Conservation (phyloP, 2,797 vertebrate species). For the Apodemus agrarius region DNA sequence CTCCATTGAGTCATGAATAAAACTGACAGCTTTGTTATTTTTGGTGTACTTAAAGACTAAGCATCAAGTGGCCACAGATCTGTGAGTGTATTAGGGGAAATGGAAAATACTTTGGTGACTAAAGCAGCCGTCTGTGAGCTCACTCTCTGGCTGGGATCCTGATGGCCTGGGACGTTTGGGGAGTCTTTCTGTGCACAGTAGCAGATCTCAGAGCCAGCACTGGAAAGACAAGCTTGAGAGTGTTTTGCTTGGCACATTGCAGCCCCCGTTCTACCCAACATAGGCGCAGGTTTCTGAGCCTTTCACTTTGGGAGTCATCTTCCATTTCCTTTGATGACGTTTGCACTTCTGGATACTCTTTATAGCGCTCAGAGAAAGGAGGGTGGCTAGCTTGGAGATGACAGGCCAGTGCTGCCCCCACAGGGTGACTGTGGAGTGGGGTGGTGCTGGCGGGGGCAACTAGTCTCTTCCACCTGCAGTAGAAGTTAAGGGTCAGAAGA, state of each 20-base stretch:
- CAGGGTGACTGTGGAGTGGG: not conserved
- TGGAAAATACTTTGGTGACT: constrained; percentile 86
- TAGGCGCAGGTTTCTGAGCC: constrained; percentile 80
- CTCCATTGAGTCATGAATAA: constrained; percentile 68
- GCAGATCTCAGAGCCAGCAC: constrained; percentile 85
- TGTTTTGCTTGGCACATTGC: constrained; percentile 88
- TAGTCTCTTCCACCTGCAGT: not conserved
- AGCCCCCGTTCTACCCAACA: constrained; percentile 78
- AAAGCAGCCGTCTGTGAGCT: constrained; percentile 87
- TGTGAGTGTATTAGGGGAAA: constrained; percentile 74
- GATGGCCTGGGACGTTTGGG: constrained; percentile 81
- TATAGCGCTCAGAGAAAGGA: constrained; percentile 28
- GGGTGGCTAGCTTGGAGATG: constrained; percentile 8
- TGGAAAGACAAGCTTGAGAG: constrained; percentile 83
- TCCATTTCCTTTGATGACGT: constrained; percentile 77
- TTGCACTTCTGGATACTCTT: constrained; percentile 64
- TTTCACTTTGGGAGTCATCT: constrained; percentile 76
- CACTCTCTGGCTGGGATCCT: constrained; percentile 88
- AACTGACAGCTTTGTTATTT: constrained; percentile 44
- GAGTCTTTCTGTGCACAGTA: constrained; percentile 87
- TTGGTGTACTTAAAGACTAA: constrained; percentile 62
- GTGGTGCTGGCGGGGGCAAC: not conserved
- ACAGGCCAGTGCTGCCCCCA: not conserved
- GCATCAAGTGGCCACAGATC: constrained; percentile 52
- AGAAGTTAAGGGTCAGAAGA: not conserved